phyloP scores from a whole-genome alignment of 2,113 vertebrate genomes.

The Pitta sordida region DNA sequence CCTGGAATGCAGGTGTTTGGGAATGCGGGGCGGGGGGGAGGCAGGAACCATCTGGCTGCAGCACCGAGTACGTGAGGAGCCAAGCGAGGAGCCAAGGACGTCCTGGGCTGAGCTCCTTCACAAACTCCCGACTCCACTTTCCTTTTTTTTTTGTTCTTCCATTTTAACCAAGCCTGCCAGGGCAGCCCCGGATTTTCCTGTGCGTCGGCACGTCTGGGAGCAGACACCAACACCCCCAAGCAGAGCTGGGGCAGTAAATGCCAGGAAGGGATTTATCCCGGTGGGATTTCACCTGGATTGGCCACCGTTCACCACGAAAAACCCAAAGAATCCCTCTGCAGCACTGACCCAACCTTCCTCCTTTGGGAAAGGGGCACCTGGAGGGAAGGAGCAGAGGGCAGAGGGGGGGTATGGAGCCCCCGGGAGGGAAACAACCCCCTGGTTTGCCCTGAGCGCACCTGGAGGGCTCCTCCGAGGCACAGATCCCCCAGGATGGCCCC shows the following conservation, averaged over 20 bases:
- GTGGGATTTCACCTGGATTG: accelerated
- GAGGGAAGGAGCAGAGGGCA: not conserved
- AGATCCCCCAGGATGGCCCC: accelerated
- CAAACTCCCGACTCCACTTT: not conserved
- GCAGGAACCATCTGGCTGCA: conserved; percentile 24
- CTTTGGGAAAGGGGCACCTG: accelerated
- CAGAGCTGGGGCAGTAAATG: not conserved
- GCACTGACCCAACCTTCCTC: not conserved
- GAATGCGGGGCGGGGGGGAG: not conserved
- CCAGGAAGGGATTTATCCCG: not conserved
- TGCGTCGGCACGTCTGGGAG: not conserved
- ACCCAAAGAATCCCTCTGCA: not conserved
- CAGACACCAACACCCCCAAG: not conserved
- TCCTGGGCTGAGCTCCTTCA: not conserved
- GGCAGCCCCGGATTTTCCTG: not conserved
- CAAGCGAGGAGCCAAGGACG: conserved; percentile 46
- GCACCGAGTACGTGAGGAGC: not conserved
- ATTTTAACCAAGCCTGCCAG: not conserved
- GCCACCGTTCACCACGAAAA: accelerated
- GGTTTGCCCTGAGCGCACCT: not conserved
- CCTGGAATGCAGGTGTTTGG: conserved; percentile 24
- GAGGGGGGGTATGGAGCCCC: not conserved
- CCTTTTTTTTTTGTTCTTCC: accelerated
- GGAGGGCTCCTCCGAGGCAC: not conserved
- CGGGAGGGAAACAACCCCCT: not conserved